Base-by-base conservation (phyloP, 1,140 invertebrate genomes). In the Cepaea nemoralis region DNA sequence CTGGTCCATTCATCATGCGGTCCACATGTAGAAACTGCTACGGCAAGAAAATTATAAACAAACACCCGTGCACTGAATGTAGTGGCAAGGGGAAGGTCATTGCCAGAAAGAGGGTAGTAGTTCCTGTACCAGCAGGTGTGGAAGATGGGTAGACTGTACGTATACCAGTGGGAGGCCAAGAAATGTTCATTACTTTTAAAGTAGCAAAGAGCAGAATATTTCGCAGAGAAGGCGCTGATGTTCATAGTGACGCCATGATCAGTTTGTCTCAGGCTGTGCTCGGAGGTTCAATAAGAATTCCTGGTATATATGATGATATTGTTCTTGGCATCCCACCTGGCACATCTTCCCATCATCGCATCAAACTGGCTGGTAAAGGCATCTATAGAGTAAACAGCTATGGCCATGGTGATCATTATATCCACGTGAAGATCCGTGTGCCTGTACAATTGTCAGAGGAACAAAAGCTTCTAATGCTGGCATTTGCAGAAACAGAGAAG, bases 351-450 rank as follows among this genome's bases (percentile, higher is more conserved):
- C 98, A 99, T 91, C 94, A 94, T 22, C 93, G 94, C 85, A 95
- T 99, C 66, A 93, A 95, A 40, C 89, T 99, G 37, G 93, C 93
- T 1, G 95, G 96, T 0, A 99, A 99, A 92, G 99, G 99, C 3
- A 94, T 99, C 87, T 97, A 97, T 89, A 94, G 96, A 85, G 94
- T 99, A 0, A 96, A 97, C 87, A 94, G 95, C 8, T 94, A 95
- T 84, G 98, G 98, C 0, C 94, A 96, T 87, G 99, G 99, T 0
- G 98, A 99, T 92, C 99, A 99, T 92, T 99, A 99, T 90, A 94
- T 99, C 16, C 95, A 97, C 87, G 93, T 99, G 14, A 99, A 98
- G 93, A 96, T 99, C 85, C 93, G 94, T 86, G 89, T 93, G 66
- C 93, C 94, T 35, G 88, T 87, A 93, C 94, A 93, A 50, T 90